Conservation (phyloP, 2,888 invertebrate genomes). For the Rotaria sp. region DNA sequence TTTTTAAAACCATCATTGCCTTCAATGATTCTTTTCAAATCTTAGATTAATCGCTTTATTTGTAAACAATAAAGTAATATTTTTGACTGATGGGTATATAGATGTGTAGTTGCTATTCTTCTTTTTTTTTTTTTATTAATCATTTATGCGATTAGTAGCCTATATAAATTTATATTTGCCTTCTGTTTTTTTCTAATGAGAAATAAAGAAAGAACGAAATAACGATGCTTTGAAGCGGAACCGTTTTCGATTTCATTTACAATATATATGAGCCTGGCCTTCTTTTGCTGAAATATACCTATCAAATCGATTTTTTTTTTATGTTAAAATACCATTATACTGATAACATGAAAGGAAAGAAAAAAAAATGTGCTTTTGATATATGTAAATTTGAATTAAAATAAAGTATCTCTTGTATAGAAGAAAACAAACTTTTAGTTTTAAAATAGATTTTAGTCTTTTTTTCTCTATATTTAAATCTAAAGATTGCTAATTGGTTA, state of each 20-base stretch:
- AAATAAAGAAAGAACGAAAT: constrained; percentile 9
- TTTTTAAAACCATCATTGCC: not conserved
- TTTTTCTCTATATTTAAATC: too few species aligned
- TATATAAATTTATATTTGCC: not conserved
- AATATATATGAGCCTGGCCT: not conserved
- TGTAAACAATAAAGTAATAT: not conserved
- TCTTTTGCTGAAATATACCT: not conserved
- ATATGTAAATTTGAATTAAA: not conserved
- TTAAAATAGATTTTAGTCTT: too few species aligned
- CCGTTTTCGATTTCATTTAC: not conserved
- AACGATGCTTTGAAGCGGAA: constrained; percentile 12
- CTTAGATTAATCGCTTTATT: not conserved
- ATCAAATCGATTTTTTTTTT: constrained; percentile 1
- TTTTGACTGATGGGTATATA: not conserved
- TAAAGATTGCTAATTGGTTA: too few species aligned
- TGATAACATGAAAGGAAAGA: not conserved
- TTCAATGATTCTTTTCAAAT: not conserved
- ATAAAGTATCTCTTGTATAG: too few species aligned
- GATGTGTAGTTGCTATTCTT: not conserved
- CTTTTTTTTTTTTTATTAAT: not conserved
- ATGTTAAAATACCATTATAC: not conserved
- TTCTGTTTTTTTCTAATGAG: not conserved
- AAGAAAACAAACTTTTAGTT: too few species aligned
- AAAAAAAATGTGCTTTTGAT: not conserved
- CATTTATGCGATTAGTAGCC: not conserved